Evolutionary conservation across 2,113 vertebrate species (phyloP).

Genomic region (Chloebia gouldiae): DNA sequence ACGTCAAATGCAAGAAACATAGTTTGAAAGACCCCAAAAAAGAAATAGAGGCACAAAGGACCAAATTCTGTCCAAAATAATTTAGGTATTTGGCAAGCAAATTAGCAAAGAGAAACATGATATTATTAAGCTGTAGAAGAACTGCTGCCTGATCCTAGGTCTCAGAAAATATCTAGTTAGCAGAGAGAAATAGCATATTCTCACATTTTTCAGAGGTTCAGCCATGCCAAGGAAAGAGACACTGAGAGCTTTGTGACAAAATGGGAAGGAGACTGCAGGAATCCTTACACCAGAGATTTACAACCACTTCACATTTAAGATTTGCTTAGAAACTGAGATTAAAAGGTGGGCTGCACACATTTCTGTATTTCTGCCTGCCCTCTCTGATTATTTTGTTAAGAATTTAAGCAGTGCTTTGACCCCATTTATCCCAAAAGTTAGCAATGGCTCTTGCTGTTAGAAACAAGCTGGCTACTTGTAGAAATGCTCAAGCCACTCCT

Average conservation of each 20-base stretch:
- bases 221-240: not conserved
- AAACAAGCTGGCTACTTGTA: not conserved
- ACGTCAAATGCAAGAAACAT: not conserved
- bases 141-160: not conserved
- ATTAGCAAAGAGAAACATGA: not conserved
- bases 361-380: not conserved
- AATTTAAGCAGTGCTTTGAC: not conserved
- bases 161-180: not conserved
- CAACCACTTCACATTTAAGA: not conserved
- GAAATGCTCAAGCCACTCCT: not conserved
- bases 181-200: not conserved
- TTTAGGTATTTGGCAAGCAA: not conserved
- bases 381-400: not conserved
- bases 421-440: not conserved
- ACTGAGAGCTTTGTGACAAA: not conserved
- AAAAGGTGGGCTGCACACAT: not conserved
- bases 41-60: not conserved
- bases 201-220: not conserved
- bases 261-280: not conserved
- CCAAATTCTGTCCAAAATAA: not conserved
- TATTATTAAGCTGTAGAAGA: not conserved
- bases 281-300: not conserved
- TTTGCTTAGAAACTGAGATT: not conserved
- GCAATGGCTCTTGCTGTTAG: not conserved
- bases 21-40: not conserved